Evolutionary conservation across 1,140 invertebrate species (phyloP).

Genomic region (Lysiphlebus fabarum): DNA sequence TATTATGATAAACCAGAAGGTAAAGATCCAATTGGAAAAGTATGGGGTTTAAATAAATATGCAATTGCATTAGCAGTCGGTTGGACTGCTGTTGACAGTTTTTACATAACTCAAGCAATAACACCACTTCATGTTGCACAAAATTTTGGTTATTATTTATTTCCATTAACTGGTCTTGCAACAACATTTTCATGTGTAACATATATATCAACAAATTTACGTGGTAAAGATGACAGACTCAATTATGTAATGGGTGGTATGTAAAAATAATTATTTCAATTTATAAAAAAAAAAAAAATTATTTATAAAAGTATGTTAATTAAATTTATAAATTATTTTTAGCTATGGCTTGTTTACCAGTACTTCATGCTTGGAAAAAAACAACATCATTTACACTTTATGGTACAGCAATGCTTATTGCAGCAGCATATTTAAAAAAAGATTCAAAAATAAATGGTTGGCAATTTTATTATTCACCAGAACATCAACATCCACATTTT

Average conservation of each 20-base stretch:
- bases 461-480: conserved; percentile 53
- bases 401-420: conserved; percentile 40
- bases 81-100: conserved; percentile 57
- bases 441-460: conserved; percentile 54
- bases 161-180: conserved; percentile 63
- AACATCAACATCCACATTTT: conserved; percentile 12
- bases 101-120: conserved; percentile 59
- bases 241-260: conserved; percentile 46
- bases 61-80: conserved; percentile 46
- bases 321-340: conserved; percentile 17
- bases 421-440: conserved; percentile 61
- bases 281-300: neutral
- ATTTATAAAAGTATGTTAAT: neutral
- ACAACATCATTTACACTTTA: conserved; percentile 34
- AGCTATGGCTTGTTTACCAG: conserved; percentile 26
- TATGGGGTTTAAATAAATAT: conserved; percentile 61
- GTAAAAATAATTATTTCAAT: conserved; percentile 3
- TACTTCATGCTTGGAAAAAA: conserved; percentile 34
- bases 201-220: conserved; percentile 58
- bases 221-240: conserved; percentile 62
- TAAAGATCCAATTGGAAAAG: conserved; percentile 62
- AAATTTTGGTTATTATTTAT: conserved; percentile 55
- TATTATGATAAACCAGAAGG: conserved; percentile 74
- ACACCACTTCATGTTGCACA: conserved; percentile 53
- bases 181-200: conserved; percentile 62